Percentiles rank a stretch among this genome's conserved stretches.
These are phyloP conservation scores for Holacanthella duospinosa DNA, from an alignment of 2,888 invertebrate genomes.

Conservation along the genomic window DNA sequence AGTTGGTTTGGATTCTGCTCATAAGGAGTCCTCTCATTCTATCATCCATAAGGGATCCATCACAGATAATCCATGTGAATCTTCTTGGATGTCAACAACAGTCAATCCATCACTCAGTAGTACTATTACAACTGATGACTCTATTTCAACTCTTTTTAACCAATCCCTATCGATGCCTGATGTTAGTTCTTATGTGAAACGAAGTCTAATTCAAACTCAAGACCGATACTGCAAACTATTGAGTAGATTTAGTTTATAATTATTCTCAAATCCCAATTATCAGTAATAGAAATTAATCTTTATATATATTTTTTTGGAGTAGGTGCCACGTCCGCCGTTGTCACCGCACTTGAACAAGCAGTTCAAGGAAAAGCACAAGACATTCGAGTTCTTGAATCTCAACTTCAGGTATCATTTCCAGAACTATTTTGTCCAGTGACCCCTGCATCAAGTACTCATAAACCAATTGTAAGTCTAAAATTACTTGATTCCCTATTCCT, in stretches of 20 bases:
- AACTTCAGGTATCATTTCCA: conserved; percentile 10
- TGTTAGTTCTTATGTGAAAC: background rate
- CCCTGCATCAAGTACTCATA: no score
- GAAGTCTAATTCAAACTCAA: background rate
- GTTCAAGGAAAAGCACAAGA: conserved; percentile 16
- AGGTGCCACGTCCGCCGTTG: conserved; percentile 15
- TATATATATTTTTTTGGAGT: background rate
- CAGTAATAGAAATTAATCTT: no score
- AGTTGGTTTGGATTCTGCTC: no score
- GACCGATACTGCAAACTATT: conserved; percentile 16
- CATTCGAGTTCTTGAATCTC: conserved; percentile 6
- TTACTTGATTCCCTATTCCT: no score
- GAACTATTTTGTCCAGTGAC: conserved; percentile 10
- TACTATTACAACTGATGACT: no score
- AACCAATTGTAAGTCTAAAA: no score
- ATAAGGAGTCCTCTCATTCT: no score
- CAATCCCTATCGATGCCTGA: background rate
- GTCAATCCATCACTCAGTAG: background rate
- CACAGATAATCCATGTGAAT: no score
- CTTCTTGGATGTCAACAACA: no score
- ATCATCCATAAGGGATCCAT: no score
- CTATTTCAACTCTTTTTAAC: no score
- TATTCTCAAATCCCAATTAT: no score
- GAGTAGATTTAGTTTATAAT: conserved; percentile 2
- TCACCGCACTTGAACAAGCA: conserved; percentile 13